These are phyloP conservation scores for Calameuta filiformis DNA, from an alignment of 2,888 invertebrate genomes.

Conservation along the genomic window DNA sequence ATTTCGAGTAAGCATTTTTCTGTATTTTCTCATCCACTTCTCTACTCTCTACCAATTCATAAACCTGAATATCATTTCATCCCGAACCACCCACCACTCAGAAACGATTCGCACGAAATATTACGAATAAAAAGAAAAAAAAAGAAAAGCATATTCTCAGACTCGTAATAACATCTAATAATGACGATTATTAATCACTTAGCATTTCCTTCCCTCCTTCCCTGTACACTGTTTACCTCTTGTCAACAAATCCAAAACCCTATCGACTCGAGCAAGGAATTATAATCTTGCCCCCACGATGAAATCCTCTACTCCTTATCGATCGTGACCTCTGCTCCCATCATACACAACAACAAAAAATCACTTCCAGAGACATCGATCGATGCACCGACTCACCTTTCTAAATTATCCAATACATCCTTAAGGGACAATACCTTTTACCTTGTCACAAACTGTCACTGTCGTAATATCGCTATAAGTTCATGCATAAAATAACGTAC, in stretches of 20 bases:
- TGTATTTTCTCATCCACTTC: not conserved
- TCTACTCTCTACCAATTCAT: not conserved
- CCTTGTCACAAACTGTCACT: not conserved
- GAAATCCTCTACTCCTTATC: not conserved
- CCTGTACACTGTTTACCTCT: not conserved
- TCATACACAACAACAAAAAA: not conserved
- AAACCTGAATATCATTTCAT: not conserved
- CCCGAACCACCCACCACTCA: not conserved
- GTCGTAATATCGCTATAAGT: not conserved
- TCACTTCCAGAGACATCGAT: not conserved
- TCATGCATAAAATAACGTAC: not conserved
- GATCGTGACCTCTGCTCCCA: not conserved
- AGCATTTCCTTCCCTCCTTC: not conserved
- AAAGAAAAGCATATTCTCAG: not conserved
- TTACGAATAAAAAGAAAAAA: not conserved
- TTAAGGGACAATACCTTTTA: not conserved
- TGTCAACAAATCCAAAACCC: not conserved
- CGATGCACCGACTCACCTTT: not conserved
- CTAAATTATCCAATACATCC: not conserved
- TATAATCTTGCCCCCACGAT: not conserved
- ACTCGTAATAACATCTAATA: not conserved
- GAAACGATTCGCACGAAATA: not conserved
- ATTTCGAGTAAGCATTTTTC: not conserved
- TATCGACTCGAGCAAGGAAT: not conserved
- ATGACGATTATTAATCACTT: not conserved